Conservation (phyloP, 2,888 invertebrate genomes). For the Torymus aiolomorphi region DNA sequence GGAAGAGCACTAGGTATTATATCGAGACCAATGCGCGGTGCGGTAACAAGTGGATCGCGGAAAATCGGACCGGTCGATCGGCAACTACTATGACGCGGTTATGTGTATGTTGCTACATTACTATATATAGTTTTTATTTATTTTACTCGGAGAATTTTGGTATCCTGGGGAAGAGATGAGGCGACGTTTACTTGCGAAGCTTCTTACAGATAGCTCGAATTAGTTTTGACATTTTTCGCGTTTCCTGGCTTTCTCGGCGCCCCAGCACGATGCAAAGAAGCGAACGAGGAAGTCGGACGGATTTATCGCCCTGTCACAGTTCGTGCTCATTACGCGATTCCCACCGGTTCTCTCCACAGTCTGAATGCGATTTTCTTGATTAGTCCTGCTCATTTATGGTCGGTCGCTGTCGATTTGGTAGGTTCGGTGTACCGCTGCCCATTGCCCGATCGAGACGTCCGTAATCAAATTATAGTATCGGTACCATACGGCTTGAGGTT, state of each 20-base stretch:
- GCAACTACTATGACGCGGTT: constrained; percentile 1
- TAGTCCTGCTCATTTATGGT: not conserved
- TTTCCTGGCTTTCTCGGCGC: constrained; percentile 34
- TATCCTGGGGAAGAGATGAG: too few relatives aligned
- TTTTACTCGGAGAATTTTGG: too few relatives aligned
- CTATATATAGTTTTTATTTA: too few relatives aligned
- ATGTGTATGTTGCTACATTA: too few relatives aligned
- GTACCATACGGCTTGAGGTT: too few relatives aligned
- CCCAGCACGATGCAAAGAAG: constrained; percentile 17
- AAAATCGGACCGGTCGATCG: constrained; percentile 9
- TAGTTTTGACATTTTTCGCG: too few relatives aligned
- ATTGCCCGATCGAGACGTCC: too few relatives aligned
- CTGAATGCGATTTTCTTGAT: too few relatives aligned
- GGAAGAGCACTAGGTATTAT: constrained; percentile 1
- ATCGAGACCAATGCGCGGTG: constrained; percentile 20
- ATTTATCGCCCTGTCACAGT: constrained; percentile 35
- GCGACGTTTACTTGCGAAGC: too few relatives aligned
- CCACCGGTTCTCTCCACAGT: not conserved
- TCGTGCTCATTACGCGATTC: constrained; percentile 24
- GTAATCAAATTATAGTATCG: too few relatives aligned
- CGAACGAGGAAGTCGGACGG: constrained; percentile 36
- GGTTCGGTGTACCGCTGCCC: not conserved
- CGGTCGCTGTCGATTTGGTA: not conserved
- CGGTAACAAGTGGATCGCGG: constrained; percentile 49
- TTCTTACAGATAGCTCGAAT: too few relatives aligned